A percentile compares a stretch with the other conserved stretches of the same genome.
phyloP scores from a whole-genome alignment of 2,797 vertebrate genomes.

The Euphonia xanthogaster region DNA sequence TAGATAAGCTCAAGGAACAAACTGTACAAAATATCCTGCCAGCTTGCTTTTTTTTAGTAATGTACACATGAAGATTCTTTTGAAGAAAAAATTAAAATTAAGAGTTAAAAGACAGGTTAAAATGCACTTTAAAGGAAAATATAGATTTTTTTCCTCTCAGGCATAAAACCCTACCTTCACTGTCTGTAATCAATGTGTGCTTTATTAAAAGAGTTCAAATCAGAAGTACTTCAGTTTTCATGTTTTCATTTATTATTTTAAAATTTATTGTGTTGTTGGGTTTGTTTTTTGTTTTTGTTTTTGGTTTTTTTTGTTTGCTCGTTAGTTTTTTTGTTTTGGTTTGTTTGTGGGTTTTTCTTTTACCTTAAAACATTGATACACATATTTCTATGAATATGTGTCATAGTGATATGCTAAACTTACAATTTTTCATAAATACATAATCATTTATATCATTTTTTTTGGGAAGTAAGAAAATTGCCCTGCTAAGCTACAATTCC shows the following conservation, averaged over 20 bases:
- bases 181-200: background rate
- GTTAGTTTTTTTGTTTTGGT: background rate
- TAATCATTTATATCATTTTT: rapidly evolving
- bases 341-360: background rate
- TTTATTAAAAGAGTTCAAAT: background rate
- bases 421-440: background rate
- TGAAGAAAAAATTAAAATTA: background rate
- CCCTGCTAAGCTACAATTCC: rapidly evolving
- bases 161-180: background rate
- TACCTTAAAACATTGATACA: background rate
- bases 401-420: background rate
- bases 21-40: background rate
- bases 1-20: background rate
- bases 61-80: background rate
- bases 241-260: background rate
- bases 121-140: background rate
- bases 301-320: background rate
- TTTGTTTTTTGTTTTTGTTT: background rate
- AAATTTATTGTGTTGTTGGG: background rate
- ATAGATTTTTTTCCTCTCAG: background rate
- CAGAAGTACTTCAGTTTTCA: background rate
- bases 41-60: background rate
- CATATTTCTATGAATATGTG: background rate
- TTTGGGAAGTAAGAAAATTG: background rate
- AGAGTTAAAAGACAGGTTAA: background rate